Base-by-base conservation (phyloP, 2,888 invertebrate species). In the Microctonus brassicae region DNA sequence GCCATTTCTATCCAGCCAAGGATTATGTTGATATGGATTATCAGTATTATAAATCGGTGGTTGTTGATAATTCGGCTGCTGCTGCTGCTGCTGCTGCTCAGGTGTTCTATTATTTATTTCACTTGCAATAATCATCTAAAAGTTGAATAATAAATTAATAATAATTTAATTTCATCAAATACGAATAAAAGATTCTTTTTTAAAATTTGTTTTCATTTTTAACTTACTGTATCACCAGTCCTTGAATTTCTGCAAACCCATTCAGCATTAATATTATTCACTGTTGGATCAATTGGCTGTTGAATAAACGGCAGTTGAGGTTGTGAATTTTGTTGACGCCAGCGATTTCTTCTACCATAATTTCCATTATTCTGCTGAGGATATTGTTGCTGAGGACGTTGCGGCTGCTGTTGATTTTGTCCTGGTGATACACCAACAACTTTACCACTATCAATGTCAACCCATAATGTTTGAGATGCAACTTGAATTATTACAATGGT, bases 231-330 rank as follows among this genome's bases (percentile, higher is more conserved):
- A 34, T 76, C 76, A 1, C 76, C 77, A 9, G 76, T 79, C 42
- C 69, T 75, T 4, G 72, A 72, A 72, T 76, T 79, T 4, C 55
- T 75, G 70, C 83, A 83, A 39, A 83, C 58, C 83, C 81, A 82
- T 36, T 78, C 77, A 4, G 76, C 70, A 5, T 74, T 66, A 22
- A 74, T 17, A 24, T 1, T 60, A 47, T 34, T 74, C 24, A 55
- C 42, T 17, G 22, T 65, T 60, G n/a, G 63, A 67, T 6, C 33
- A 66, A 64, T 26, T 63, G 57, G 39, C 67, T 63, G n/a, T 34
- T 33, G 53, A 68, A 57, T 4, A 69, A 24, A n/a, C n/a, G 20
- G 42, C 24, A 64, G 61, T 52, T 73, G 69, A 22, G 60, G 62
- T 17, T 63, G 36, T 34, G 63, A 58, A 26, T 70, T 57, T n/a